Percentiles rank a stretch among this genome's conserved stretches.
These are phyloP conservation scores for Erethizon dorsatum DNA, from an alignment of 2,797 vertebrate genomes.

Conservation along the genomic window DNA sequence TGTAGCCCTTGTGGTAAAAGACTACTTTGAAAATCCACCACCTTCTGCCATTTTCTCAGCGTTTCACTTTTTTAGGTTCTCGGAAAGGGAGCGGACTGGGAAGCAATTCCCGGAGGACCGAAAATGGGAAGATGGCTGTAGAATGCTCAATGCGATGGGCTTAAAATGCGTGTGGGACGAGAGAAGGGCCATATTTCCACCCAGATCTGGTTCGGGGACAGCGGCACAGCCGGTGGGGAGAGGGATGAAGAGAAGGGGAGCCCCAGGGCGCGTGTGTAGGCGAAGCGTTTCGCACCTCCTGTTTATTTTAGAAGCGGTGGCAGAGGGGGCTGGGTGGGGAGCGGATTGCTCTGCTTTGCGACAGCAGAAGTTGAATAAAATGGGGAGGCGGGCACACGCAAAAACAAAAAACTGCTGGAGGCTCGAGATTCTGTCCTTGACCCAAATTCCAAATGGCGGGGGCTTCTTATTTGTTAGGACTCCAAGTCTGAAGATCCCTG, in stretches of 20 bases:
- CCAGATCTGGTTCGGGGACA: slow-evolving; percentile 48
- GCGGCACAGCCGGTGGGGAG: background rate
- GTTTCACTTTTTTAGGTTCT: slow-evolving; percentile 20
- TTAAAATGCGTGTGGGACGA: slow-evolving; percentile 31
- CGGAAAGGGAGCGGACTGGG: background rate
- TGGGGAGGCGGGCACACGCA: slow-evolving; percentile 74
- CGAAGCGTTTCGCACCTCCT: slow-evolving; percentile 82
- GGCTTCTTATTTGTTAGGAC: slow-evolving; percentile 32
- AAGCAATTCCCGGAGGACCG: background rate
- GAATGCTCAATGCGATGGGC: background rate
- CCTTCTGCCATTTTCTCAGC: background rate
- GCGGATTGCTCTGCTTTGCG: slow-evolving; percentile 68
- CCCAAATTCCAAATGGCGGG: slow-evolving; percentile 66
- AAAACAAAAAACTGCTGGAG: slow-evolving; percentile 70
- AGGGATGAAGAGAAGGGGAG: background rate
- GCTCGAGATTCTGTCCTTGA: slow-evolving; percentile 61
- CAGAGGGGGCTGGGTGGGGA: background rate
- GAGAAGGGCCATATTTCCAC: background rate
- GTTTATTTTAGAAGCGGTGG: slow-evolving; percentile 78
- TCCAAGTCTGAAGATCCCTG: slow-evolving; percentile 38
- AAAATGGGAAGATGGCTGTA: slow-evolving; percentile 9
- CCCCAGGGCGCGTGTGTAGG: slow-evolving; percentile 78
- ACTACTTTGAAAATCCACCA: slow-evolving; percentile 46
- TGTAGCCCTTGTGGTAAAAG: slow-evolving; percentile 59
- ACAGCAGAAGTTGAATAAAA: slow-evolving; percentile 75